These are phyloP conservation scores for Distichodus sexfasciatus DNA, from an alignment of 2,797 vertebrate genomes.

Conservation along the genomic window DNA sequence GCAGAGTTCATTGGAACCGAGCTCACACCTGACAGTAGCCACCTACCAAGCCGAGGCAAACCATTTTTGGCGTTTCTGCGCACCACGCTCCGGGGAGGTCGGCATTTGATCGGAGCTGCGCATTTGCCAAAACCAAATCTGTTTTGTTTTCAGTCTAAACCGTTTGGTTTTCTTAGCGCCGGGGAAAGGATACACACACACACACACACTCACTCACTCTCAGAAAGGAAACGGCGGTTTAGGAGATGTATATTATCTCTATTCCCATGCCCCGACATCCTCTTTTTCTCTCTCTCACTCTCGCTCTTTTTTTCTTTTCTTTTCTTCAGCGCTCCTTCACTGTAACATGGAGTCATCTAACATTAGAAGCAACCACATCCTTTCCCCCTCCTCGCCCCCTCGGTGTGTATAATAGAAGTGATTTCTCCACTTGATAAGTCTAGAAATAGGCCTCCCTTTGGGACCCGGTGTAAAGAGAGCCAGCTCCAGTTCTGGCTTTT, in stretches of 20 bases:
- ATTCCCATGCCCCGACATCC: neutral
- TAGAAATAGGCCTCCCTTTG: constrained; percentile 71
- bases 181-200: neutral
- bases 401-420: constrained; percentile 62
- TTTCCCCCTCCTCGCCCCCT: constrained; percentile 40
- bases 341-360: constrained; percentile 25
- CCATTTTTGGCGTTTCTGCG: constrained; percentile 45
- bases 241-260: constrained; percentile 6
- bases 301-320: neutral
- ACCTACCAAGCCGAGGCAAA: constrained; percentile 49
- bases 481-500: constrained; percentile 62
- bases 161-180: neutral
- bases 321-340: constrained; percentile 1
- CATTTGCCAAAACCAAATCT: constrained; percentile 27
- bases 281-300: too few species aligned
- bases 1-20: constrained; percentile 36
- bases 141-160: constrained; percentile 26
- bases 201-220: constrained; percentile 9
- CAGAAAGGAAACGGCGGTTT: constrained; percentile 26
- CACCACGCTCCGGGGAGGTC: too few species aligned
- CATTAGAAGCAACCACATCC: constrained; percentile 26
- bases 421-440: constrained; percentile 73
- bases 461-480: constrained; percentile 66
- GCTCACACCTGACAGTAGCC: constrained; percentile 48
- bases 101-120: too few species aligned